Conservation (phyloP, 2,888 invertebrate genomes). For the Trissoscelio sp. region DNA sequence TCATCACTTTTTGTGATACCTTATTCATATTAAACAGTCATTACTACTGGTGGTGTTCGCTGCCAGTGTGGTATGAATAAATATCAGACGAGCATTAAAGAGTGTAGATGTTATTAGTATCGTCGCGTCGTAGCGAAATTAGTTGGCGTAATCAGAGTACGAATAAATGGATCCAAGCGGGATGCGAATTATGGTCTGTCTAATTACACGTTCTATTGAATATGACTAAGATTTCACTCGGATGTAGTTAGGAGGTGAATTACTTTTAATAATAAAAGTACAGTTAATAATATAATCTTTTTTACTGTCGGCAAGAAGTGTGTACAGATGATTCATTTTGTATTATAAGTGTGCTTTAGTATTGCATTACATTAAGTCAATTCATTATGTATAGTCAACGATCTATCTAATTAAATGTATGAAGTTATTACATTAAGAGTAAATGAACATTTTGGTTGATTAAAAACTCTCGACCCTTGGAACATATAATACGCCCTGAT, state of each 20-base stretch:
- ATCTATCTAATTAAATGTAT: slow-evolving; percentile 36
- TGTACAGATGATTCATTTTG: background rate
- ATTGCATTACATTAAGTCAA: background rate
- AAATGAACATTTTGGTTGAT: slow-evolving; percentile 51
- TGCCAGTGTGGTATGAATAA: slow-evolving; percentile 26
- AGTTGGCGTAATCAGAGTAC: slow-evolving; percentile 27
- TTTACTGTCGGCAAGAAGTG: background rate
- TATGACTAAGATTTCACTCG: slow-evolving; percentile 9
- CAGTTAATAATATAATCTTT: slow-evolving; percentile 6
- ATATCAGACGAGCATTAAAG: slow-evolving; percentile 23
- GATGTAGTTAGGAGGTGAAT: background rate
- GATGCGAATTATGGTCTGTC: slow-evolving; percentile 34
- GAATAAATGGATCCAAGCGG: slow-evolving; percentile 13
- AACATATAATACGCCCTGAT: slow-evolving; percentile 13
- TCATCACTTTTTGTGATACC: slow-evolving; percentile 52
- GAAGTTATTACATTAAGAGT: slow-evolving; percentile 1
- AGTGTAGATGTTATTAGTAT: slow-evolving; percentile 41
- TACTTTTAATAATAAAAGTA: slow-evolving; percentile 4
- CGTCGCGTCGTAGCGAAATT: slow-evolving; percentile 30
- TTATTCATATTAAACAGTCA: slow-evolving; percentile 56
- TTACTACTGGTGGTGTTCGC: slow-evolving; percentile 34
- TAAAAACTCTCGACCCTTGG: slow-evolving; percentile 40
- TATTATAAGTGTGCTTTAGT: background rate
- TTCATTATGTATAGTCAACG: background rate
- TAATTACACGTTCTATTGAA: slow-evolving; percentile 37